Conservation (phyloP, 2,113 vertebrate species). For the Ancistrus triradiatus region DNA sequence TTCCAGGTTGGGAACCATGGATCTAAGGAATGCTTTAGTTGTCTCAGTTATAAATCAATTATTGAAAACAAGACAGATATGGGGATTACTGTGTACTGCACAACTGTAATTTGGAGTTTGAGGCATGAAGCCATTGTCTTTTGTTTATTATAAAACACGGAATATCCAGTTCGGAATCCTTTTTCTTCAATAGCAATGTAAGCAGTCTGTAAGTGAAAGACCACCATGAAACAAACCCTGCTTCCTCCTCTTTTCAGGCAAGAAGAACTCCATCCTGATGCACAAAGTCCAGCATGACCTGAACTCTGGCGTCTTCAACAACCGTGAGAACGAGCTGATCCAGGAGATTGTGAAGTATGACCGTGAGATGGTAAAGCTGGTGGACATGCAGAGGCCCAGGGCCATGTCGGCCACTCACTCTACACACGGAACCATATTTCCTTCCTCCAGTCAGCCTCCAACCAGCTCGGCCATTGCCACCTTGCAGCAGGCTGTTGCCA, state of each 20-base stretch:
- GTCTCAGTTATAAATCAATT: too few species aligned
- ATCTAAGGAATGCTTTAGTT: too few species aligned
- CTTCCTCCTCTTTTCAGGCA: constrained; percentile 69
- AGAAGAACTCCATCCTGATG: constrained; percentile 94
- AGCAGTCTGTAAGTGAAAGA: too few species aligned
- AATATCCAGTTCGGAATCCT: too few species aligned
- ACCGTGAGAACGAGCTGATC: constrained; percentile 96
- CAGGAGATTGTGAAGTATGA: constrained; percentile 98
- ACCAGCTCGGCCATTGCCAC: constrained; percentile 86
- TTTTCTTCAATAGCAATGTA: too few species aligned
- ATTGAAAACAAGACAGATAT: too few species aligned
- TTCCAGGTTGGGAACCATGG: too few species aligned
- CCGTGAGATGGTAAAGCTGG: constrained; percentile 93
- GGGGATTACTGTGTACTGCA: too few species aligned
- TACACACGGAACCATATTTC: constrained; percentile 54
- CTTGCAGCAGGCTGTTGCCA: constrained; percentile 91
- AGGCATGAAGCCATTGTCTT: too few species aligned
- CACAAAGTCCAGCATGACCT: constrained; percentile 98
- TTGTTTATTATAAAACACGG: too few species aligned
- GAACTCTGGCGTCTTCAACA: constrained; percentile 95
- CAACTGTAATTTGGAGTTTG: too few species aligned
- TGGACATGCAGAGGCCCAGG: constrained; percentile 76
- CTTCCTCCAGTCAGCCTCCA: constrained; percentile 62
- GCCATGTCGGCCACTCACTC: constrained; percentile 71
- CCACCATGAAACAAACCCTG: neutral